Percentiles rank a stretch among this genome's conserved stretches.
Conservation (phyloP, 2,113 vertebrate species). For the Prunella himalayana region DNA sequence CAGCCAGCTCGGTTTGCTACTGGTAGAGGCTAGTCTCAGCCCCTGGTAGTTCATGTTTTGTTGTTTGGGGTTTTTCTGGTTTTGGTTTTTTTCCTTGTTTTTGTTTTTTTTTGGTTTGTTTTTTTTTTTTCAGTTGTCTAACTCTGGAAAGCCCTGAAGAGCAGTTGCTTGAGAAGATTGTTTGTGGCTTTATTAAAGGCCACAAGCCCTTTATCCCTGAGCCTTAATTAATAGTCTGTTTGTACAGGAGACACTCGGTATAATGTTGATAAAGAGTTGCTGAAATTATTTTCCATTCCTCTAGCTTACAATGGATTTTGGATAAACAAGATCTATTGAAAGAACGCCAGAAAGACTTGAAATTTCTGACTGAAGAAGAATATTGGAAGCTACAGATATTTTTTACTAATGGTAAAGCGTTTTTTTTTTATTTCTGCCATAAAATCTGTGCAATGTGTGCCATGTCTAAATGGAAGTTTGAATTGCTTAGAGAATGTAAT, state of each 20-base stretch:
- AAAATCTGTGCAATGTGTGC: background rate
- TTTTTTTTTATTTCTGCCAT: background rate
- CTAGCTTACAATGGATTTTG: slow-evolving; percentile 97
- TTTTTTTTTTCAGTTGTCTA: background rate
- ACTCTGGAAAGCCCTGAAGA: background rate
- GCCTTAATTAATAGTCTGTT: background rate
- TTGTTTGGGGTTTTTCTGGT: background rate
- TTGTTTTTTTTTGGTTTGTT: background rate
- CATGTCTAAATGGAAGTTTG: background rate
- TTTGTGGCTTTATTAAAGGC: background rate
- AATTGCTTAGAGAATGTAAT: background rate
- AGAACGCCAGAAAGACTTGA: slow-evolving; percentile 96
- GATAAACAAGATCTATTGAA: slow-evolving; percentile 99
- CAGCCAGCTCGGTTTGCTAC: background rate
- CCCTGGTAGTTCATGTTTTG: background rate
- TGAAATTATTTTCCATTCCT: slow-evolving; percentile 37
- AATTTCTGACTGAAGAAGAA: slow-evolving; percentile 95
- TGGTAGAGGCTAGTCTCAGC: background rate
- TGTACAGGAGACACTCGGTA: background rate
- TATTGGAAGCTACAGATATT: slow-evolving; percentile 99
- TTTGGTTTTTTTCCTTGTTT: background rate
- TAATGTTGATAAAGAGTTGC: background rate
- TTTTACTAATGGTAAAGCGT: slow-evolving; percentile 94
- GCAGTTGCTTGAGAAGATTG: background rate
- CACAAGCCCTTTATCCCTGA: fast-evolving